These are phyloP conservation scores for Ptychobarbus kaznakovi DNA, from an alignment of 2,797 vertebrate species.

Conservation along the genomic window DNA sequence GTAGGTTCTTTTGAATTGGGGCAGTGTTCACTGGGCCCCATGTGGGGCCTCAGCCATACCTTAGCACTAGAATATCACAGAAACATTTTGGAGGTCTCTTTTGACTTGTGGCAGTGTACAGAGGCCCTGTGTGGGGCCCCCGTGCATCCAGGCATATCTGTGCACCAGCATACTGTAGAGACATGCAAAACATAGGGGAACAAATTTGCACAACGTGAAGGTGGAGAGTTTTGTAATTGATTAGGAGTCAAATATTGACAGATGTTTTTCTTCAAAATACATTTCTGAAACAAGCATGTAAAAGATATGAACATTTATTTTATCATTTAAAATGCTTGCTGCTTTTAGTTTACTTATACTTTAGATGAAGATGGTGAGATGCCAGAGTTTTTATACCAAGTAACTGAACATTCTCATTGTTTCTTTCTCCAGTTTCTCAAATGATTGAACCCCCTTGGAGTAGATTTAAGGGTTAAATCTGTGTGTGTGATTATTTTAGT, in stretches of 20 bases:
- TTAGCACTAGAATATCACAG: slow-evolving; percentile 20
- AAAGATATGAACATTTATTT: not conserved
- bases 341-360: not conserved
- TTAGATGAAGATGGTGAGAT: not conserved
- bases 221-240: not conserved
- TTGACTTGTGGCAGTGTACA: slow-evolving; percentile 12
- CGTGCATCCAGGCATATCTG: not conserved
- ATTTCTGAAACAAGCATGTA: not conserved
- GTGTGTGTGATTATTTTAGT: not conserved
- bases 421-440: not conserved
- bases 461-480: slow-evolving; percentile 1
- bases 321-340: not conserved
- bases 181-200: not conserved
- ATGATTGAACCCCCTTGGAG: not conserved
- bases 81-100: slow-evolving; percentile 12
- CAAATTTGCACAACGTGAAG: not conserved
- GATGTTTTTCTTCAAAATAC: not conserved
- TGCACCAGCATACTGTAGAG: not conserved
- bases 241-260: not conserved
- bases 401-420: not conserved
- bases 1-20: slow-evolving; percentile 4
- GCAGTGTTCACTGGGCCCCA: slow-evolving; percentile 18
- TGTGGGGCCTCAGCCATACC: slow-evolving; percentile 20
- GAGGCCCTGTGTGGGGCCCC: slow-evolving; percentile 16
- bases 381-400: not conserved